These are phyloP conservation scores for Athripsodes cinereus DNA, from an alignment of 2,888 invertebrate genomes.

Conservation along the genomic window DNA sequence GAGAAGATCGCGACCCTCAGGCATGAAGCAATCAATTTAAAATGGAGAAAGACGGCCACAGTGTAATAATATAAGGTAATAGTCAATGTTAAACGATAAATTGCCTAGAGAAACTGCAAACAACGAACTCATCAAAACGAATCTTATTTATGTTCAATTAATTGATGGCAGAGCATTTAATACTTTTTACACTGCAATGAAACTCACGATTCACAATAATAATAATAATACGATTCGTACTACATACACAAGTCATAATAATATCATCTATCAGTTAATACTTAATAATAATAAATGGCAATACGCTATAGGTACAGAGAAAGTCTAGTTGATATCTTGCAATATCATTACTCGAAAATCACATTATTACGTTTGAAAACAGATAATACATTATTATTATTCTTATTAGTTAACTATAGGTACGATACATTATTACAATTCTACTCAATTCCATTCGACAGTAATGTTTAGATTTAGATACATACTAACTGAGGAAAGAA, in stretches of 20 bases:
- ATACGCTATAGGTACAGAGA: not conserved
- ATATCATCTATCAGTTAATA: not conserved
- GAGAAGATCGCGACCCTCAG: no score
- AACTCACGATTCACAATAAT: not conserved
- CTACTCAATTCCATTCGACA: no score
- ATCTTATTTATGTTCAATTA: no score
- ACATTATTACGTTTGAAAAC: not conserved
- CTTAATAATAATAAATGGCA: not conserved
- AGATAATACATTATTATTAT: no score
- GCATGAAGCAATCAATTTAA: no score
- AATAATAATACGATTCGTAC: not conserved
- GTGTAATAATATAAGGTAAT: no score
- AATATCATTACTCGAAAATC: conserved; percentile 2
- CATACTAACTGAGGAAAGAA: not conserved
- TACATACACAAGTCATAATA: not conserved
- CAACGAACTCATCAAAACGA: no score
- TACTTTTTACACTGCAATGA: not conserved
- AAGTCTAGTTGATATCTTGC: not conserved
- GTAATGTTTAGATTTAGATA: not conserved
- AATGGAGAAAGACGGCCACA: no score
- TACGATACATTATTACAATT: no score
- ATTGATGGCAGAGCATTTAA: not conserved
- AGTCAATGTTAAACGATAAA: no score
- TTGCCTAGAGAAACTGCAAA: no score
- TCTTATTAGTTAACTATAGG: no score